These are phyloP conservation scores for Athripsodes cinereus DNA, from an alignment of 2,888 invertebrate genomes.

Conservation along the genomic window DNA sequence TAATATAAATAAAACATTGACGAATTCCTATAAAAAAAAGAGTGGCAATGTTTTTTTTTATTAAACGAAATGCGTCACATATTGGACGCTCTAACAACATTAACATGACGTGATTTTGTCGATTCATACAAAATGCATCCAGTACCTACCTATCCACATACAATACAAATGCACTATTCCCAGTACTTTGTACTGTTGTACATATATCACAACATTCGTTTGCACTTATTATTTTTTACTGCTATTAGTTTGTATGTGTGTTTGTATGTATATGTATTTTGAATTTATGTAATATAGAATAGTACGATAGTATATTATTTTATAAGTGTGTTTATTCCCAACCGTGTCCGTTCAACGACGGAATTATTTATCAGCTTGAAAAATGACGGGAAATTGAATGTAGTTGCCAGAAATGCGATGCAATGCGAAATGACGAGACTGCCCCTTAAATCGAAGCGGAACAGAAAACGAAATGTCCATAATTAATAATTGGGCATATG, in stretches of 20 bases:
- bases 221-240: neutral
- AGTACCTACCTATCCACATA: too few species aligned
- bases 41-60: neutral
- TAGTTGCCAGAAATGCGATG: conserved; percentile 38
- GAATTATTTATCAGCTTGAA: conserved; percentile 57
- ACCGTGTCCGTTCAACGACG: conserved; percentile 47
- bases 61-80: neutral
- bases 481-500: too few species aligned
- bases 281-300: too few species aligned
- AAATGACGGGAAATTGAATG: conserved; percentile 57
- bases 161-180: neutral
- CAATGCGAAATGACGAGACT: neutral
- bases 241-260: neutral
- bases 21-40: neutral
- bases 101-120: conserved; percentile 8
- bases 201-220: neutral
- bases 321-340: conserved; percentile 9
- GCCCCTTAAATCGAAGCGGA: neutral
- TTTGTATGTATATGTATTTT: too few species aligned
- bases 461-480: too few species aligned
- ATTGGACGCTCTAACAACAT: neutral
- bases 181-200: neutral
- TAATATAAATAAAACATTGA: neutral
- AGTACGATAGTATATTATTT: neutral
- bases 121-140: conserved; percentile 12